Evolutionary conservation across 2,888 invertebrate genomes (phyloP), one percentile per base, ranked within the genome.

Genomic region (Thera obeliscata): DNA sequence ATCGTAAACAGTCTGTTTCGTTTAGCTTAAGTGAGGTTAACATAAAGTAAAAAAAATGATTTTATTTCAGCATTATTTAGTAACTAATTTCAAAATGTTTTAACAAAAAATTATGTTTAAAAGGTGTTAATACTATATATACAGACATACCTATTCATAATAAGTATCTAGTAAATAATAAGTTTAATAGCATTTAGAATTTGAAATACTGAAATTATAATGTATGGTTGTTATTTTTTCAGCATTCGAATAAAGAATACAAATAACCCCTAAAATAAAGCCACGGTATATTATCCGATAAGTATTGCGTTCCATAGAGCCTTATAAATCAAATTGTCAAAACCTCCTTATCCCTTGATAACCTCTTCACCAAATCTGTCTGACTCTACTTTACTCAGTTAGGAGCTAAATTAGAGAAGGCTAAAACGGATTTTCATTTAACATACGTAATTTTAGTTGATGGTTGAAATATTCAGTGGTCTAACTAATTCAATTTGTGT

Each of bases 261-360:
- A 50, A 7, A 50, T 22, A 50, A 50, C 9, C 6, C 22, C 50
- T 22, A 22, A 22, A 50, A 50, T 50, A 22, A 50, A 22, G 11
- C 11, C 22, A 6, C 22, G 12, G 22, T 22, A 6, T 50, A 50
- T 22, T 50, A 6, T 12, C 12, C 6, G 50, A 6, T 49, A n/a
- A n/a, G 48, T 22, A 22, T 46, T 46, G 11, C 57, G 57, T 46
- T 35, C 33, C 8, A 0, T 7, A 55, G 35, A 12, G 55, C 46
- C 2, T 11, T 35, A 36, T 43, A 35, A 33, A 43, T 61, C 54
- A 36, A n/a, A 22, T 8, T 48, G 61, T 36, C 36, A 36, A 11
- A 11, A 61, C 12, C 41, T 62, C n/a, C 48, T 62, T 49, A 56
- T 56, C 62, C 12, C 5, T 1, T 56, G 62, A 49, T 62, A 22